Percentiles rank a stretch among this genome's conserved stretches.
These are phyloP conservation scores for Eupithecia pulchellata DNA, from an alignment of 2,888 invertebrate genomes.

Conservation along the genomic window DNA sequence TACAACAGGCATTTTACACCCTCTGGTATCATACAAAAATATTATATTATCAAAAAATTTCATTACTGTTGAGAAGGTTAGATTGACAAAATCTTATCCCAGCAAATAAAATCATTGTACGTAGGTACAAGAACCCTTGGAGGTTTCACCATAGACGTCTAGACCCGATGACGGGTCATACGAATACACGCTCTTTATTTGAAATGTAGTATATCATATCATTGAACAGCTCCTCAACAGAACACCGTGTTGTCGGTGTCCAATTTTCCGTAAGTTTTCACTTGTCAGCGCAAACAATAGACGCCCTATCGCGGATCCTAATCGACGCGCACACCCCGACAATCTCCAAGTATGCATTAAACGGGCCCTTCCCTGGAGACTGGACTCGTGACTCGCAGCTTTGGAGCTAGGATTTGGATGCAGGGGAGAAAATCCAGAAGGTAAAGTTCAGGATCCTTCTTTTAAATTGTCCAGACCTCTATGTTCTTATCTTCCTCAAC, in stretches of 20 bases:
- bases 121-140: too few relatives aligned
- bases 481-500: too few relatives aligned
- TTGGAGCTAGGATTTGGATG: constrained; percentile 52
- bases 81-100: too few relatives aligned
- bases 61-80: too few relatives aligned
- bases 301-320: constrained; percentile 58
- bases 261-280: constrained; percentile 2
- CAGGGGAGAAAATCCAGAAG: constrained; percentile 16
- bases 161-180: too few relatives aligned
- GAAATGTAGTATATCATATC: not conserved
- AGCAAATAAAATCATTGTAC: too few relatives aligned
- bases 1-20: too few relatives aligned
- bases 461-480: not conserved
- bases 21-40: too few relatives aligned
- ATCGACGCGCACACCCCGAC: constrained; percentile 60
- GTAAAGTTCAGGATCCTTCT: not conserved
- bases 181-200: too few relatives aligned
- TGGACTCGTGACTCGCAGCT: constrained; percentile 79
- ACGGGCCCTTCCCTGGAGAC: constrained; percentile 70
- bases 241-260: not conserved
- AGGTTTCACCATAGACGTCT: too few relatives aligned
- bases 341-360: constrained; percentile 79
- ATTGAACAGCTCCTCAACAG: not conserved
- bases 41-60: too few relatives aligned
- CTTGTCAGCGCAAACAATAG: constrained; percentile 36